phyloP scores from a whole-genome alignment of 2,888 invertebrate species.

The Trichogramma evanescens region DNA sequence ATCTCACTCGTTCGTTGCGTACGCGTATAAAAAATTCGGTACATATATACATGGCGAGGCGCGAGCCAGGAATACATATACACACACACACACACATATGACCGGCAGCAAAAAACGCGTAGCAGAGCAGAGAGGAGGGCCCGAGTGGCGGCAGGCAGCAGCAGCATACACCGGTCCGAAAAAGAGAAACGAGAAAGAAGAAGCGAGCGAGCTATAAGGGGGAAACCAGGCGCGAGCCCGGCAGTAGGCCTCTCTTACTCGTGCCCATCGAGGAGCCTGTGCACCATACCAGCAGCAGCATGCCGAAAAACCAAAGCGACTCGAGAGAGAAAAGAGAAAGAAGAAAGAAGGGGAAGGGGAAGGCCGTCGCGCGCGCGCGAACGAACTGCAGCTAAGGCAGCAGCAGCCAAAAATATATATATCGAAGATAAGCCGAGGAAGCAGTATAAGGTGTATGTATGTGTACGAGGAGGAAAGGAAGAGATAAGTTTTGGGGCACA shows the following conservation, averaged over 20 bases:
- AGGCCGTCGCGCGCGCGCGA: neutral
- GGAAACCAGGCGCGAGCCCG: conserved; percentile 13
- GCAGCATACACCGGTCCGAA: conserved; percentile 5
- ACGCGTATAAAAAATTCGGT: neutral
- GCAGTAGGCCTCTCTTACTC: conserved; percentile 19
- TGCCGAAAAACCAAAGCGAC: no score
- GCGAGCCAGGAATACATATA: neutral
- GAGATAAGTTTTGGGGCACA: neutral
- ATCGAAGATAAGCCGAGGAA: neutral
- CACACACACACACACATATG: neutral
- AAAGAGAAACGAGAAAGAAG: conserved; percentile 3
- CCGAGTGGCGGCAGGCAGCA: neutral
- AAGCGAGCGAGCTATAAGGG: conserved; percentile 11
- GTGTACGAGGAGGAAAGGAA: conserved; percentile 8
- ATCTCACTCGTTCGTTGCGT: neutral
- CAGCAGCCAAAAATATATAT: conserved; percentile 13
- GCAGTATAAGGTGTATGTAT: neutral
- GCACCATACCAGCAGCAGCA: no score
- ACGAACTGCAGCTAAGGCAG: neutral
- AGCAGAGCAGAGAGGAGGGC: no score
- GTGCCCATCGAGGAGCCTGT: neutral
- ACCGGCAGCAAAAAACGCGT: no score
- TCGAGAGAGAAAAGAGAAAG: conserved; percentile 11
- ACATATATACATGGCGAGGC: neutral
- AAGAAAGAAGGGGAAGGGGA: neutral